Percentiles rank a stretch among this genome's conserved stretches.
phyloP scores from a whole-genome alignment of 2,888 invertebrate genomes.

The Phymatocera aterrima region DNA sequence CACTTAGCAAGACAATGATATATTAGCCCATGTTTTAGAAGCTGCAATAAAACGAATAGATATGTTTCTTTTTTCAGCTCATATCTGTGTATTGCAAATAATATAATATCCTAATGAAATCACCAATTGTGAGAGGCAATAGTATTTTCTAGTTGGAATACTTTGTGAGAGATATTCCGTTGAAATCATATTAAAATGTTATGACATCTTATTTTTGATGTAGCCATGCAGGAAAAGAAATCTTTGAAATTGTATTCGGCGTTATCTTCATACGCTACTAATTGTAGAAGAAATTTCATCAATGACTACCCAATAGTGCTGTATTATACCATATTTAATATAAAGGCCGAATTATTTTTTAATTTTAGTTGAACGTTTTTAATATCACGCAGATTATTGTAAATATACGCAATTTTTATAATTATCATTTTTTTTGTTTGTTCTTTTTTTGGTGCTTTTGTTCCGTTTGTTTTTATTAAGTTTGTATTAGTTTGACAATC shows the following conservation, averaged over 20 bases:
- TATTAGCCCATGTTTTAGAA: no score
- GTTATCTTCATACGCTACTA: not conserved
- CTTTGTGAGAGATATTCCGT: not conserved
- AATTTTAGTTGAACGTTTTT: constrained; percentile 22
- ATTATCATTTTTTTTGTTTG: constrained; percentile 5
- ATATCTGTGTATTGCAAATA: no score
- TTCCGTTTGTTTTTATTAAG: constrained; percentile 17
- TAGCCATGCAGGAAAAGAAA: not conserved
- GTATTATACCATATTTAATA: constrained; percentile 16
- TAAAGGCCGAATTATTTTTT: constrained; percentile 21
- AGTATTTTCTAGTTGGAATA: constrained; percentile 13
- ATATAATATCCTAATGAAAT: no score
- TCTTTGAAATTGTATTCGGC: constrained; percentile 25
- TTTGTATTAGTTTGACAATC: constrained; percentile 18
- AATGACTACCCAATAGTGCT: constrained; percentile 15
- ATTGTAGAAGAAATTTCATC: not conserved
- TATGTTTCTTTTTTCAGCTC: no score
- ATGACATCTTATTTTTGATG: not conserved
- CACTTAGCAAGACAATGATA: no score
- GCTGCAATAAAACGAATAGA: no score
- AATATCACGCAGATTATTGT: constrained; percentile 33
- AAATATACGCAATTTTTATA: constrained; percentile 31
- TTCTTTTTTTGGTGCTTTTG: constrained; percentile 45
- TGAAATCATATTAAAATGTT: not conserved
- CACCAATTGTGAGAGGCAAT: not conserved